Conservation (phyloP, 2,797 vertebrate genomes). For the Enteromius mattozi region DNA sequence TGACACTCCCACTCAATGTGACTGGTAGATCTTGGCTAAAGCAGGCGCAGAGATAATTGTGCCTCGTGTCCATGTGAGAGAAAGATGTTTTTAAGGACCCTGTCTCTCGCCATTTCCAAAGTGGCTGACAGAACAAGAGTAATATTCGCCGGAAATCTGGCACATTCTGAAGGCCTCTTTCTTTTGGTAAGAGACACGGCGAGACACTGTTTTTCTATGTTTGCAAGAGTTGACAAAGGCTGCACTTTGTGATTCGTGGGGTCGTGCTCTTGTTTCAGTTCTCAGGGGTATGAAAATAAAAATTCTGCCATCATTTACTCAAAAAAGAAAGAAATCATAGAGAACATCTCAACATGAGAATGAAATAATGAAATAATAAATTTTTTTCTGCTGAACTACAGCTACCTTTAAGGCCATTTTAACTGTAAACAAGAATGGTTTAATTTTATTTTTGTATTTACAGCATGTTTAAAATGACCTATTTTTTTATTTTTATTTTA, state of each 20-base stretch:
- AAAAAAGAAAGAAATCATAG: background rate
- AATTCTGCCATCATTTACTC: background rate
- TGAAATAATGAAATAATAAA: background rate
- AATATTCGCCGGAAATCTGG: conserved; percentile 73
- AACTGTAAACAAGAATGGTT: conserved; percentile 1
- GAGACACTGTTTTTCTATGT: conserved; percentile 77
- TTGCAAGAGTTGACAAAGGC: conserved; percentile 67
- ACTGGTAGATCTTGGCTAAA: conserved; percentile 78
- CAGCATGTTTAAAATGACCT: background rate
- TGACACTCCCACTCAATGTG: conserved; percentile 78
- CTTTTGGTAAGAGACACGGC: conserved; percentile 76
- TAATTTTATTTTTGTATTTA: background rate
- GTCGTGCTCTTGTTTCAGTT: conserved; percentile 47
- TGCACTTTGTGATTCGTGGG: conserved; percentile 30
- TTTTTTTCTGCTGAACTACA: background rate
- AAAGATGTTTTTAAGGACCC: conserved; percentile 82
- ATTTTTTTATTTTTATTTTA: background rate
- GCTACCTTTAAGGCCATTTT: background rate
- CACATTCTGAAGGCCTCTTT: conserved; percentile 75
- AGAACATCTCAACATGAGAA: background rate
- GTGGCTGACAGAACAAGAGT: conserved; percentile 78
- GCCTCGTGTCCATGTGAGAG: conserved; percentile 78
- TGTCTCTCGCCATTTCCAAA: conserved; percentile 75
- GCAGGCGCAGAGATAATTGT: conserved; percentile 78
- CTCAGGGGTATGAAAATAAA: conserved; percentile 51